Percentiles rank a stretch among this genome's conserved stretches.
Conservation (phyloP, 2,797 vertebrate species). For the Melanotaenia parkinsoni region DNA sequence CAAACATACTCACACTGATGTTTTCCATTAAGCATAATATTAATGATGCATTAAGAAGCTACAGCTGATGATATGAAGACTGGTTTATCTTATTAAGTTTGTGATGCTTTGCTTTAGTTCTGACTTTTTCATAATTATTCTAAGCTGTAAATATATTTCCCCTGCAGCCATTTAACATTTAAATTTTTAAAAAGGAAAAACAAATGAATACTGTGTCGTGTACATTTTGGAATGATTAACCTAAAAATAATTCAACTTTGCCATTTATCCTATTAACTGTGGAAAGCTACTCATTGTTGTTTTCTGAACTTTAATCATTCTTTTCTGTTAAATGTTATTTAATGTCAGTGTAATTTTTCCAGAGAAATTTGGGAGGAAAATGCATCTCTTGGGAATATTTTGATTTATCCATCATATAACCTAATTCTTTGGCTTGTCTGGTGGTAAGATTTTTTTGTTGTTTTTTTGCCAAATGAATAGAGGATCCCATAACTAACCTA, state of each 20-base stretch:
- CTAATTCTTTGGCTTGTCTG: conserved; percentile 32
- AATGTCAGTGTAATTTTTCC: conserved; percentile 10
- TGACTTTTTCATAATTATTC: conserved; percentile 32
- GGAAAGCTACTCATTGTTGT: conserved; percentile 9
- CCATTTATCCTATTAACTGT: conserved; percentile 40
- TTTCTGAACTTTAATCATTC: conserved; percentile 45
- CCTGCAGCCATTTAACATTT: conserved; percentile 26
- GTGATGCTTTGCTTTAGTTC: neutral
- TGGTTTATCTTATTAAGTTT: conserved; percentile 2
- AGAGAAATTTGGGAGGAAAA: conserved; percentile 11
- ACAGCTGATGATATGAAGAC: conserved; percentile 33
- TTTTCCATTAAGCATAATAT: conserved; percentile 33
- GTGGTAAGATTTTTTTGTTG: conserved; percentile 7
- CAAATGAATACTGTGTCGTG: neutral
- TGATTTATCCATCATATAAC: conserved; percentile 29
- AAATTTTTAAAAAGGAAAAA: conserved; percentile 30
- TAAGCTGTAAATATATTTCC: conserved; percentile 31
- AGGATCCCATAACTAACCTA: conserved; percentile 18
- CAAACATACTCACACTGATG: neutral
- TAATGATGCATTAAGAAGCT: conserved; percentile 24
- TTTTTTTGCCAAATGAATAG: conserved; percentile 1
- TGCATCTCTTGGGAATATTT: conserved; percentile 5
- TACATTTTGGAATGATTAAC: conserved; percentile 2
- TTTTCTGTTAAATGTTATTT: conserved; percentile 54
- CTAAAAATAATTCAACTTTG: conserved; percentile 15